Conservation (phyloP, 2,113 vertebrate species). For the Scalopus aquaticus region DNA sequence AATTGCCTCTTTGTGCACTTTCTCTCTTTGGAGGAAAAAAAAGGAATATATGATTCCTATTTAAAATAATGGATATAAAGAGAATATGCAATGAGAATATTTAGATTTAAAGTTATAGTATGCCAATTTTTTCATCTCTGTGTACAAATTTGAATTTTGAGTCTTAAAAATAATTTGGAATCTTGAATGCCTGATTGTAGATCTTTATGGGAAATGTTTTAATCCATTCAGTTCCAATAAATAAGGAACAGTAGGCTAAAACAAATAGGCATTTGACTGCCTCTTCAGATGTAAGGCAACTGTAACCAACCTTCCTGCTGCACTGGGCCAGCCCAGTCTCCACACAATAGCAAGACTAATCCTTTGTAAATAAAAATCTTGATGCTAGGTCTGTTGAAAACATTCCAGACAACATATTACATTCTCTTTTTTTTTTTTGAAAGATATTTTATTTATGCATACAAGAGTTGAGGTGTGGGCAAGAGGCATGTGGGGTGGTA, state of each 20-base stretch:
- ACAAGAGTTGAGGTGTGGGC: no score
- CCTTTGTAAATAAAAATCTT: neutral
- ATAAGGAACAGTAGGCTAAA: neutral
- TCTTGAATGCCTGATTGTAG: neutral
- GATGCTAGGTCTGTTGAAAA: neutral
- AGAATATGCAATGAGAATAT: neutral
- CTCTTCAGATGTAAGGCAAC: neutral
- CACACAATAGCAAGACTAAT: neutral
- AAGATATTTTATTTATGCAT: no score
- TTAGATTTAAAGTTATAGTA: neutral
- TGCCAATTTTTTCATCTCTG: neutral
- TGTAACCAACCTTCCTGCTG: rapidly evolving
- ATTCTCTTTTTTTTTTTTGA: no score
- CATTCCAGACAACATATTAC: neutral
- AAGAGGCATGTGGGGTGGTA: no score
- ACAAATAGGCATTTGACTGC: neutral
- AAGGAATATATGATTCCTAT: neutral
- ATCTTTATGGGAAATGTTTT: neutral
- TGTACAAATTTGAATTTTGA: neutral
- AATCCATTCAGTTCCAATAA: neutral
- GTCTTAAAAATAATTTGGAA: neutral
- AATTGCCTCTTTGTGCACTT: neutral
- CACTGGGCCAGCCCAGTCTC: neutral
- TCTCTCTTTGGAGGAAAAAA: neutral
- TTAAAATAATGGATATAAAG: neutral